Conservation (phyloP, 2,797 vertebrate genomes). For the Tangara arthus region DNA sequence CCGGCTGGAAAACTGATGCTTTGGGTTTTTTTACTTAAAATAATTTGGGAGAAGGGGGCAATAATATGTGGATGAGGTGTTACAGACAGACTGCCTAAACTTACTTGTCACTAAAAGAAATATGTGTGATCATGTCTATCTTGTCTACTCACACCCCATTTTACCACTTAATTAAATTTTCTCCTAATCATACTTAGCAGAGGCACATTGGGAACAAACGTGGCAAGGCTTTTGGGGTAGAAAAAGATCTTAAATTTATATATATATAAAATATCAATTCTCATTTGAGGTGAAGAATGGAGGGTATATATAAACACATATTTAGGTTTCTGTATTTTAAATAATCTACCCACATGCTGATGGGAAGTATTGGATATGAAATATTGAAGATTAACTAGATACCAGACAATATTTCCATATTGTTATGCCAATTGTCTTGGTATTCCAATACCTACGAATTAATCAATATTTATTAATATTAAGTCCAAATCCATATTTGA, state of each 20-base stretch:
- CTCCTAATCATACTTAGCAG: neutral
- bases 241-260: neutral
- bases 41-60: neutral
- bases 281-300: neutral
- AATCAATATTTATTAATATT: neutral
- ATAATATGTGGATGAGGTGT: no score
- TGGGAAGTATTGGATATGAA: neutral
- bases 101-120: neutral
- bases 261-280: neutral
- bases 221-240: neutral
- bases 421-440: neutral
- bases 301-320: fast-evolving
- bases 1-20: neutral
- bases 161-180: neutral
- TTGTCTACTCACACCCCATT: neutral
- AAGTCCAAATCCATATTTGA: neutral
- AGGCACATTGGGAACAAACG: neutral
- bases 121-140: fast-evolving
- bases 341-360: neutral
- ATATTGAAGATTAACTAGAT: neutral
- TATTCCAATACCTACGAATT: neutral
- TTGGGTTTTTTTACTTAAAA: neutral
- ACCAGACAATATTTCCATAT: neutral
- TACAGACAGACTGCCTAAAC: neutral
- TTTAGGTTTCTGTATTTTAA: neutral